Conservation (phyloP, 2,113 vertebrate species). For the Trichomycterus rosablanca region DNA sequence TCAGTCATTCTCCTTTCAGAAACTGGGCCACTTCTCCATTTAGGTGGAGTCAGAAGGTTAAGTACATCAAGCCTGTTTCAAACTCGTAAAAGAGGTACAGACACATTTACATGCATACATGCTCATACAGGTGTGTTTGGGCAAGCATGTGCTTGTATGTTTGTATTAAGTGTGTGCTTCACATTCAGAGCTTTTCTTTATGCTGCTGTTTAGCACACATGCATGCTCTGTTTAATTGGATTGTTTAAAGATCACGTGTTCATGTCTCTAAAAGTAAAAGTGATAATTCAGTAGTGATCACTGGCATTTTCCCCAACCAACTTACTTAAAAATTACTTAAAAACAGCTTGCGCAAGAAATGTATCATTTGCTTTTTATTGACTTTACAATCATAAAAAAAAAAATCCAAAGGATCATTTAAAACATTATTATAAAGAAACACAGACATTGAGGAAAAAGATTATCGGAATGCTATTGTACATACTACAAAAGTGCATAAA, state of each 20-base stretch:
- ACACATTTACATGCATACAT: conserved; percentile 11
- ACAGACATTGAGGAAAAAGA: too few relatives aligned
- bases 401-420: too few relatives aligned
- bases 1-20: conserved; percentile 63
- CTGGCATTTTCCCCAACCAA: too few relatives aligned
- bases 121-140: background rate
- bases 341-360: too few relatives aligned
- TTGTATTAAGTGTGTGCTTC: conserved; percentile 29
- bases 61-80: conserved; percentile 73
- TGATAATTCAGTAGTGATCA: too few relatives aligned
- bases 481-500: too few relatives aligned
- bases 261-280: conserved; percentile 4
- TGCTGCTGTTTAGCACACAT: background rate
- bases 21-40: conserved; percentile 58
- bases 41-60: conserved; percentile 70
- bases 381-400: too few relatives aligned
- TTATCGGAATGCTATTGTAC: too few relatives aligned
- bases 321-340: too few relatives aligned
- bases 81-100: conserved; percentile 68
- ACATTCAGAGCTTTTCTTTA: conserved; percentile 12
- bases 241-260: background rate
- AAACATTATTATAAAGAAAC: too few relatives aligned
- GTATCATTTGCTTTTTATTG: too few relatives aligned
- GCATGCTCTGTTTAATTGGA: conserved; percentile 31
- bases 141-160: conserved; percentile 28